phyloP scores from a whole-genome alignment of 1,140 invertebrate genomes.

The Lepidurus arcticus region DNA sequence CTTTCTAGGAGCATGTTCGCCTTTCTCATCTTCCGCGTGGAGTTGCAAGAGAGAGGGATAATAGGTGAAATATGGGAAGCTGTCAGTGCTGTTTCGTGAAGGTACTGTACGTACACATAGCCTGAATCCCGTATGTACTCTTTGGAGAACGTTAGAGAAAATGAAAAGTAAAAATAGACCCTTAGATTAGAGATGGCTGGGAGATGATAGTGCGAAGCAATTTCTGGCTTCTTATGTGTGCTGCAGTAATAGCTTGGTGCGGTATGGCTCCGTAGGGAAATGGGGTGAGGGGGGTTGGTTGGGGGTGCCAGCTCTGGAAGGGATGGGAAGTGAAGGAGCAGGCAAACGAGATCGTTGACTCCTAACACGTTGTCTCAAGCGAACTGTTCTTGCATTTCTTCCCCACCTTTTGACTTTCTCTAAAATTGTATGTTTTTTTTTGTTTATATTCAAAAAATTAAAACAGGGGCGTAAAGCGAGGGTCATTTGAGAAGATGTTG shows the following conservation, averaged over 20 bases:
- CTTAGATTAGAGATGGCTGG: conserved; percentile 8
- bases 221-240: conserved; percentile 21
- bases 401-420: too few relatives aligned
- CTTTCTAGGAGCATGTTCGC: neutral
- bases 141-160: neutral
- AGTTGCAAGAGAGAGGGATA: neutral
- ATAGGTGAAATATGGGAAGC: neutral
- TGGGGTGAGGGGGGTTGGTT: neutral
- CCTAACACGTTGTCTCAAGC: neutral
- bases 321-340: neutral
- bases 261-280: conserved; percentile 17
- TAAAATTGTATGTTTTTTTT: too few relatives aligned
- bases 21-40: neutral
- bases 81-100: neutral
- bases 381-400: neutral
- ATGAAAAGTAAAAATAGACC: conserved; percentile 19
- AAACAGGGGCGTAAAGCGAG: too few relatives aligned
- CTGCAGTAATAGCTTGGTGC: neutral
- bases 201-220: conserved; percentile 21
- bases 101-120: neutral
- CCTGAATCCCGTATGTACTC: neutral
- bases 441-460: too few relatives aligned
- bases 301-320: neutral
- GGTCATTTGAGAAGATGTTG: too few relatives aligned
- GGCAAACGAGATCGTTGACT: conserved; percentile 18